Base-by-base conservation (phyloP, 2,113 vertebrate species). In the Silurus asotus region DNA sequence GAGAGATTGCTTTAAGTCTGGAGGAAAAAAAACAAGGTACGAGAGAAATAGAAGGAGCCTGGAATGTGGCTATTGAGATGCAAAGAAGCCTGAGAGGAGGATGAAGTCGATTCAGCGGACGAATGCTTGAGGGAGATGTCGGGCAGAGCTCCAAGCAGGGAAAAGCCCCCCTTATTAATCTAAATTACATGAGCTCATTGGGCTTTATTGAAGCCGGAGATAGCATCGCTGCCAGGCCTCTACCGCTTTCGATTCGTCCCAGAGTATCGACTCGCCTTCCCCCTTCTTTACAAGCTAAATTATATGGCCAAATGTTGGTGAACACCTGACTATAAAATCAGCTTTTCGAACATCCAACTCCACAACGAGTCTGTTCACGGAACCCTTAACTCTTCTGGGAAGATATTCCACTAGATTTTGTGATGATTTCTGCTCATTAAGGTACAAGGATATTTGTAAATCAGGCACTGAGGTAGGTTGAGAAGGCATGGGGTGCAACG, bases 111-210 rank as follows among this genome's bases (percentile, higher is more conserved):
- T 88, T 84, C 80, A 87, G 79, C 75, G 61, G 75, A 37, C 20
- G 70, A 82, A 69, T 74, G 59, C 84, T 83, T 51, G 81, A 83
- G 79, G 87, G 83, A 87, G 83, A 77, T 87, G 82, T 61, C 62
- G 48, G 85, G 86, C 85, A 88, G 80, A 14, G 67, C 64, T 87
- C 85, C 83, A 90, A 85, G 65, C 79, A 79, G 61, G 53, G 80
- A 88, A 87, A 85, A 85, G 51, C 67, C 78, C 51, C 86, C 84
- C 75, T 75, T 79, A 88, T 87, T 90, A 88, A 90, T 90, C 87
- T 90, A 90, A 90, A 90, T 88, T 87, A 88, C 87, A 88, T 87
- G 87, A 90, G 89, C 84, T 90, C 89, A 90, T 90, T 87, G 89
- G 89, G 79, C 88, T 89, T 82, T 81, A 88, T 69, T 87, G 75